These are phyloP conservation scores for Lutraria rhynchaena DNA, from an alignment of 1,140 invertebrate genomes.

Conservation along the genomic window DNA sequence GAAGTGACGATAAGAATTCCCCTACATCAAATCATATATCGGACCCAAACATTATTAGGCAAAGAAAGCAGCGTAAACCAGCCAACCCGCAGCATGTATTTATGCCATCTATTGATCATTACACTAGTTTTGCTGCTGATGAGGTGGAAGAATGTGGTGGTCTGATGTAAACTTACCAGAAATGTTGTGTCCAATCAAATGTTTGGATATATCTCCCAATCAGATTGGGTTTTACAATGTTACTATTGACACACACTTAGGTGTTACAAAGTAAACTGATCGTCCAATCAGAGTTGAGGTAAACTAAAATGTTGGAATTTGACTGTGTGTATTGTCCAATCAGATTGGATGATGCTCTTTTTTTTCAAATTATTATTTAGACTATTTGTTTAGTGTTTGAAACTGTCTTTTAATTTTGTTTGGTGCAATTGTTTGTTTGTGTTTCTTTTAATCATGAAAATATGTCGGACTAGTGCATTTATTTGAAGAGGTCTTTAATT, in stretches of 20 bases:
- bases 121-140: conserved; percentile 57
- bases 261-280: no score
- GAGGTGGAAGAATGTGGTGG: conserved; percentile 50
- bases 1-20: conserved; percentile 43
- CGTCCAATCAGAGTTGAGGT: no score
- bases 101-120: conserved; percentile 55
- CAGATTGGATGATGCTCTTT: not conserved
- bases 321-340: not conserved
- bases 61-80: conserved; percentile 56
- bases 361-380: no score
- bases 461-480: no score
- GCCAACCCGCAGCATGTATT: conserved; percentile 57
- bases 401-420: no score
- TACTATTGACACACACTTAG: no score
- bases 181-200: conserved; percentile 24
- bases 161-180: conserved; percentile 37
- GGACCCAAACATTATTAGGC: conserved; percentile 48
- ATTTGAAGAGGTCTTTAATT: no score
- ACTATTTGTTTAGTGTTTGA: no score
- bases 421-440: no score
- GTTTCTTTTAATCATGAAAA: no score
- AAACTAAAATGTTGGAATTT: no score
- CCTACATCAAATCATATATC: conserved; percentile 33
- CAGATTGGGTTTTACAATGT: no score
- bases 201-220: not conserved